These are phyloP conservation scores for Eucidaris tribuloides DNA, from an alignment of 35 echinoderm and acorn worm genomes.

Conservation along the genomic window DNA sequence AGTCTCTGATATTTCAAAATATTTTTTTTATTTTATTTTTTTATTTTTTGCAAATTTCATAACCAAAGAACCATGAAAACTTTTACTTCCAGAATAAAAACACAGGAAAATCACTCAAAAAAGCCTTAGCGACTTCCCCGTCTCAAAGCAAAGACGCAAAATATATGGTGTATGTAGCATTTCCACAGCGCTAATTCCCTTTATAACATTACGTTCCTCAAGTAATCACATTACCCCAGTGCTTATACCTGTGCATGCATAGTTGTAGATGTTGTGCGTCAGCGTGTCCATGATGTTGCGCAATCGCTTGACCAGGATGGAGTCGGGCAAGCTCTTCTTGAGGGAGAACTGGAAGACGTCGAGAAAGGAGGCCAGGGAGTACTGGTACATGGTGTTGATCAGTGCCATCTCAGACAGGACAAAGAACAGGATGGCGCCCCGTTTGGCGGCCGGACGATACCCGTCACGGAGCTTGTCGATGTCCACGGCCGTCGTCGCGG, in stretches of 20 bases:
- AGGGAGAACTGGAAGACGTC: conserved; percentile 93
- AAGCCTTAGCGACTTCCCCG: too few relatives aligned
- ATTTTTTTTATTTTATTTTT: too few relatives aligned
- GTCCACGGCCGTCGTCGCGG: conserved; percentile 91
- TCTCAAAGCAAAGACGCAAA: too few relatives aligned
- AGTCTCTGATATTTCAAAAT: too few relatives aligned
- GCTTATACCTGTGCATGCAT: conserved; percentile 99
- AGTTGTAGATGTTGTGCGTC: conserved; percentile 98
- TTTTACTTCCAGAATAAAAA: too few relatives aligned
- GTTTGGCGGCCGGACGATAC: conserved; percentile 95
- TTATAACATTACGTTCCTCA: too few relatives aligned
- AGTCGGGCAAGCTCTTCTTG: conserved; percentile 91
- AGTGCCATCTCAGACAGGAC: conserved; percentile 99
- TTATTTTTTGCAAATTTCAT: too few relatives aligned
- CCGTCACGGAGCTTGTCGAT: conserved; percentile 99
- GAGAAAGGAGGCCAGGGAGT: conserved; percentile 86
- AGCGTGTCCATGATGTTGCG: conserved; percentile 96
- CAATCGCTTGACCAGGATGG: conserved; percentile 89
- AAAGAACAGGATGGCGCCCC: conserved; percentile 98
- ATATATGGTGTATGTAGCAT: too few relatives aligned
- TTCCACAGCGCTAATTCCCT: too few relatives aligned
- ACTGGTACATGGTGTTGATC: conserved; percentile 99
- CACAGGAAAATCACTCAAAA: too few relatives aligned
- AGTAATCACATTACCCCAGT: too few relatives aligned
- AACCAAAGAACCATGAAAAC: too few relatives aligned